These are phyloP conservation scores for Amblyornis subalaris DNA, from an alignment of 2,113 vertebrate species.

Conservation along the genomic window DNA sequence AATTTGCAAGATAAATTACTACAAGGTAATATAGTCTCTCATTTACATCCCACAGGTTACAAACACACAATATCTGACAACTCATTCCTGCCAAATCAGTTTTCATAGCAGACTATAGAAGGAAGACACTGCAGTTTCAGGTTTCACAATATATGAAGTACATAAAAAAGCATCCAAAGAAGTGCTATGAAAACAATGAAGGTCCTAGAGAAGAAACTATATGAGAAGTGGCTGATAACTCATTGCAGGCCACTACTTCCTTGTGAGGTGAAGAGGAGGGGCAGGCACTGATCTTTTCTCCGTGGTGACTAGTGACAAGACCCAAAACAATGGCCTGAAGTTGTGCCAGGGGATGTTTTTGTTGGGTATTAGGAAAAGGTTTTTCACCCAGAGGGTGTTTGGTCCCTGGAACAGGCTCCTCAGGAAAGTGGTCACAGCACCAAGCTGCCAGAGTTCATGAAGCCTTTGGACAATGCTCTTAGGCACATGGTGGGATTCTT, in stretches of 20 bases:
- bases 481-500: not conserved
- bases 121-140: fast-evolving
- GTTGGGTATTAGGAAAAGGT: not conserved
- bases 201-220: not conserved
- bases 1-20: not conserved
- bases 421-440: not conserved
- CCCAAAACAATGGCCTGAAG: fast-evolving
- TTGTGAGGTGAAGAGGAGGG: too few relatives aligned
- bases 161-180: not conserved
- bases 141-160: not conserved
- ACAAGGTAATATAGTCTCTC: not conserved
- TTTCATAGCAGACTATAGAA: not conserved
- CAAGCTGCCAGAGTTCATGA: not conserved
- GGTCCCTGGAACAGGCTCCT: not conserved
- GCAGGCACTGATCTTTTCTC: too few relatives aligned
- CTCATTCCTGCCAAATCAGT: not conserved
- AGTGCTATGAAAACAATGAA: not conserved
- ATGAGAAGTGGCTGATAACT: not conserved
- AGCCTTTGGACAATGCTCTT: not conserved
- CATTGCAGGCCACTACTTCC: too few relatives aligned
- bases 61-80: not conserved
- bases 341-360: not conserved
- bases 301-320: not conserved
- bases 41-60: not conserved
- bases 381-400: not conserved